Conservation (phyloP, 2,113 vertebrate species). For the Nannobrachium achirus region DNA sequence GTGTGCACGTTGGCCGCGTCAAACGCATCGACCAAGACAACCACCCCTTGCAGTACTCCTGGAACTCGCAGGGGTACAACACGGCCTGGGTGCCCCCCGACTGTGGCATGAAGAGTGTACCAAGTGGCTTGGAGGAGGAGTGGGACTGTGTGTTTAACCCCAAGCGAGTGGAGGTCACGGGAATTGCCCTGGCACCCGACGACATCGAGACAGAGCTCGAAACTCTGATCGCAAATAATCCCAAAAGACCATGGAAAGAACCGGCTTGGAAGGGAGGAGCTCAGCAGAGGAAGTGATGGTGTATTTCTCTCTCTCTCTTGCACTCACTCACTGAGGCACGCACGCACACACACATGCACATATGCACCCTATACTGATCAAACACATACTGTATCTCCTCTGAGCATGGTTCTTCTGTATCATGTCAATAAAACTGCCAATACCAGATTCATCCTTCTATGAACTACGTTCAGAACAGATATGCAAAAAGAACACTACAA, state of each 20-base stretch:
- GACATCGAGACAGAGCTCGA: conserved; percentile 47
- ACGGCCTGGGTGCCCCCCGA: too few species aligned
- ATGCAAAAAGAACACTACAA: too few species aligned
- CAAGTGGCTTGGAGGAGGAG: conserved; percentile 72
- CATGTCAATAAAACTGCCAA: neutral
- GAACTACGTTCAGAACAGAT: too few species aligned
- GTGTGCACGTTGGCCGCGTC: too few species aligned
- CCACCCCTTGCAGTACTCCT: too few species aligned
- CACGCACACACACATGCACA: too few species aligned
- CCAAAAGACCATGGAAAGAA: neutral
- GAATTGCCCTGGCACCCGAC: conserved; percentile 54
- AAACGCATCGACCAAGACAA: too few species aligned
- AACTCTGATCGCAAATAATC: conserved; percentile 38
- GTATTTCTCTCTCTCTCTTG: conserved; percentile 51
- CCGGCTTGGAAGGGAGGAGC: too few species aligned
- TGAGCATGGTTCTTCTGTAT: conserved; percentile 1
- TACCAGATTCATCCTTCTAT: too few species aligned
- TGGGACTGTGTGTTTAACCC: conserved; percentile 78
- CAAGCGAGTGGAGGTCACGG: conserved; percentile 57
- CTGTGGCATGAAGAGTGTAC: conserved; percentile 62
- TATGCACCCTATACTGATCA: too few species aligned
- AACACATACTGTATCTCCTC: conserved; percentile 50
- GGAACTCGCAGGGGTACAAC: too few species aligned
- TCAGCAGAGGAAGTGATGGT: neutral
- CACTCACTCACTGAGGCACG: too few species aligned